Evolutionary conservation across 2,888 invertebrate genomes (phyloP).

Genomic region (Ryuthela nishihirai): DNA sequence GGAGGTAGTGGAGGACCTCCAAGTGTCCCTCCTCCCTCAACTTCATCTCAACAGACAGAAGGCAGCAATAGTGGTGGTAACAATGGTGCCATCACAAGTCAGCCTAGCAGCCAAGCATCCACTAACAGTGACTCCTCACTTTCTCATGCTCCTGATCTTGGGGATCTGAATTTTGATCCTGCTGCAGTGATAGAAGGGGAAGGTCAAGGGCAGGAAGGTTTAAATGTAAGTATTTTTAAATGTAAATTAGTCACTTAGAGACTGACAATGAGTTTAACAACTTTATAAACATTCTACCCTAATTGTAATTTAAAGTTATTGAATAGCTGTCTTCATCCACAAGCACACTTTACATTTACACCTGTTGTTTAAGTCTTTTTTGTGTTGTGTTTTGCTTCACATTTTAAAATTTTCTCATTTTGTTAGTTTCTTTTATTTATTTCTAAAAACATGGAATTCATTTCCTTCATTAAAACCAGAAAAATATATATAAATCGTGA

Average conservation of each 20-base stretch:
- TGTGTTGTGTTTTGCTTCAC: too few species aligned
- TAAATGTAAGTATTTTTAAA: conserved; percentile 70
- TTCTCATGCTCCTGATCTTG: conserved; percentile 42
- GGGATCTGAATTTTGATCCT: conserved; percentile 85
- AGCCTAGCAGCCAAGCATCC: conserved; percentile 30
- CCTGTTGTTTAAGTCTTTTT: too few species aligned
- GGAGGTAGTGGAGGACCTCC: conserved; percentile 62
- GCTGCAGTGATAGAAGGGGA: conserved; percentile 89
- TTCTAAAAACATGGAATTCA: background rate
- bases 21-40: conserved; percentile 66
- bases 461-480: background rate
- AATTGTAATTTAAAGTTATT: too few species aligned
- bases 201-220: conserved; percentile 73
- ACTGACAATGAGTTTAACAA: too few species aligned
- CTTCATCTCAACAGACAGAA: conserved; percentile 16
- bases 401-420: too few species aligned
- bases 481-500: too few species aligned
- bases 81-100: conserved; percentile 12
- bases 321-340: too few species aligned
- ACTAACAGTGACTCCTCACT: conserved; percentile 36
- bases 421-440: too few species aligned
- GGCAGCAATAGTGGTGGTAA: conserved; percentile 7
- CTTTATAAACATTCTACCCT: too few species aligned
- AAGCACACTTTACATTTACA: too few species aligned
- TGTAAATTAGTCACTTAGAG: background rate